Conservation (phyloP, 1,140 invertebrate genomes). For the Pararge aegeria region DNA sequence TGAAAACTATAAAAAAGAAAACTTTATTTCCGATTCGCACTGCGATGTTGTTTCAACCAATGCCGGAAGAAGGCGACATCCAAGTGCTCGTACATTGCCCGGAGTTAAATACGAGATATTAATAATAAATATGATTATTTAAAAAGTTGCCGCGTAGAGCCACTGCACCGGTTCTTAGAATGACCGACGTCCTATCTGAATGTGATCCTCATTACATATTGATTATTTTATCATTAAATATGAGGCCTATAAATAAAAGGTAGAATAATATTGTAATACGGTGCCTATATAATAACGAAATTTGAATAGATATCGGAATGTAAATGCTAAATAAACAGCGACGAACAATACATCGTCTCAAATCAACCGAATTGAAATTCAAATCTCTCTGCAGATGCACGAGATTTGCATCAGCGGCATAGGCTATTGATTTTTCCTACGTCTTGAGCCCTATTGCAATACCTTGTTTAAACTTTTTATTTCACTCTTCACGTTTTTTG, state of each 20-base stretch:
- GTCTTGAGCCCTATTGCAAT: constrained; percentile 73
- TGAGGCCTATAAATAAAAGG: background rate
- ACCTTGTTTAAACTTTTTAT: constrained; percentile 80
- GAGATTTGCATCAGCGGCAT: constrained; percentile 73
- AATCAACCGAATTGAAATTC: constrained; percentile 69
- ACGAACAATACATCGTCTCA: constrained; percentile 47
- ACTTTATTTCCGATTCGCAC: too few relatives aligned
- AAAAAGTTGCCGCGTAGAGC: background rate
- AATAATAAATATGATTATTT: too few relatives aligned
- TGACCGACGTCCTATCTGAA: background rate
- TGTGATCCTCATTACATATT: background rate
- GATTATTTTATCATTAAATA: background rate
- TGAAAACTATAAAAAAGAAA: too few relatives aligned
- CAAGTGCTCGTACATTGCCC: too few relatives aligned
- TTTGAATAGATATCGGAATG: constrained; percentile 23
- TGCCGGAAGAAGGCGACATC: too few relatives aligned
- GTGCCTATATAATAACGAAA: constrained; percentile 11
- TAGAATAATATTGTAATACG: background rate
- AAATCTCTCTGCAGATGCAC: constrained; percentile 57
- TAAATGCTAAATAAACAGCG: constrained; percentile 32
- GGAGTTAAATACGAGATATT: too few relatives aligned
- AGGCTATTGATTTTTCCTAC: constrained; percentile 71
- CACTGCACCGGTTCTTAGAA: background rate
- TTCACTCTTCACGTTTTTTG: constrained; percentile 79
- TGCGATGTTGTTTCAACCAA: too few relatives aligned